Percentiles rank a stretch among this genome's conserved stretches.
phyloP scores from a whole-genome alignment of 2,888 invertebrate genomes.

The Aporophyla lueneburgensis region DNA sequence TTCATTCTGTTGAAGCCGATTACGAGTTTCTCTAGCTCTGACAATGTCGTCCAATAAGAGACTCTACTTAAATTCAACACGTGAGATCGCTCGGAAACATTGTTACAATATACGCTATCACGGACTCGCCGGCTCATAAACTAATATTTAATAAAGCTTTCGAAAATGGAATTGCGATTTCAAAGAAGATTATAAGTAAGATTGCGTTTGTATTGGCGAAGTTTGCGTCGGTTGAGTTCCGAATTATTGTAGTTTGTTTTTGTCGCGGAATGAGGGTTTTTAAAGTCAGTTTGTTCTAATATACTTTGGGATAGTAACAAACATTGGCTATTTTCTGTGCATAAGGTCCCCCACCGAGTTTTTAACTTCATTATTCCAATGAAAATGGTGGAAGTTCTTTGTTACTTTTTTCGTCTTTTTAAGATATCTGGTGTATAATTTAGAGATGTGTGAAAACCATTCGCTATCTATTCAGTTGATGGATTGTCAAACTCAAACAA shows the following conservation, averaged over 20 bases:
- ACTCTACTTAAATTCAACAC: constrained; percentile 66
- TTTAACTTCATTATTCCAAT: no score
- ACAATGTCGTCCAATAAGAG: constrained; percentile 72
- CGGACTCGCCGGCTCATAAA: constrained; percentile 39
- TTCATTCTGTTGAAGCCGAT: constrained; percentile 77
- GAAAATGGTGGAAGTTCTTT: no score
- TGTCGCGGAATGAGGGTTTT: constrained; percentile 27
- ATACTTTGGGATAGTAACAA: constrained; percentile 5
- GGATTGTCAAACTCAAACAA: not conserved
- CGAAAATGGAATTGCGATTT: constrained; percentile 62
- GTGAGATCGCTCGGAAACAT: constrained; percentile 71
- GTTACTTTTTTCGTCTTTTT: no score
- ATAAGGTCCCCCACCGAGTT: no score
- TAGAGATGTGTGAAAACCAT: not conserved
- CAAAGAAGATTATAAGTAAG: constrained; percentile 62
- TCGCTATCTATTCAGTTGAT: no score
- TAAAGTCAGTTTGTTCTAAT: constrained; percentile 32
- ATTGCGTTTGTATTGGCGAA: constrained; percentile 62
- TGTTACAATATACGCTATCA: constrained; percentile 59
- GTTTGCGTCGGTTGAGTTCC: constrained; percentile 43
- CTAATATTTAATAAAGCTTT: constrained; percentile 69
- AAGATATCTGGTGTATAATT: not conserved
- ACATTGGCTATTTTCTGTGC: no score
- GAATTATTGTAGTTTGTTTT: constrained; percentile 49
- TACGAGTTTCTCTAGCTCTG: constrained; percentile 70